phyloP scores from a whole-genome alignment of 2,888 invertebrate genomes.

The Mylabris sibirica region DNA sequence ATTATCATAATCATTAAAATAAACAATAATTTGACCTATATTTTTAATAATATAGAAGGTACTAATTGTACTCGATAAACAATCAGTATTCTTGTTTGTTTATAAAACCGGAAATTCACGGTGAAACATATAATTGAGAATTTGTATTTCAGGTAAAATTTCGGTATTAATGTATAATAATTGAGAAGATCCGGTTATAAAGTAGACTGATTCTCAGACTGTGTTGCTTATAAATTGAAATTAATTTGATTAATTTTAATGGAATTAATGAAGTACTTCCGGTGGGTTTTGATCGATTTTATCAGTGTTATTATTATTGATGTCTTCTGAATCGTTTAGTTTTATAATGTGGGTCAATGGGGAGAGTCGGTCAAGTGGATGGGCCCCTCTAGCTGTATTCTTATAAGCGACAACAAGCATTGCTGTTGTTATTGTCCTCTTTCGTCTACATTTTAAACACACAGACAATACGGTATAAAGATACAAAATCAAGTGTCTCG shows the following conservation, averaged over 20 bases:
- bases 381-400: background rate
- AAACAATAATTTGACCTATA: too few species aligned
- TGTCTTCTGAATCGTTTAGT: background rate
- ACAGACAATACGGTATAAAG: background rate
- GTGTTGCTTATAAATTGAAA: too few species aligned
- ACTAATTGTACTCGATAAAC: too few species aligned
- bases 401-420: background rate
- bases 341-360: background rate
- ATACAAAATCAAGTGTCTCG: background rate
- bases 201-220: too few species aligned
- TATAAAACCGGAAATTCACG: too few species aligned
- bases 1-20: too few species aligned
- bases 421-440: background rate
- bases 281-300: background rate
- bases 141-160: too few species aligned
- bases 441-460: background rate
- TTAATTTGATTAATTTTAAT: background rate
- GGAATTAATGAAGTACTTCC: background rate
- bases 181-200: too few species aligned
- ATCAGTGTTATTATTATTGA: background rate
- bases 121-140: background rate
- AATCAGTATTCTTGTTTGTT: too few species aligned
- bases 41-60: too few species aligned
- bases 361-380: conserved; percentile 6
- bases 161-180: too few species aligned